phyloP scores from a whole-genome alignment of 2,113 vertebrate genomes.

The Regulus satrapa region DNA sequence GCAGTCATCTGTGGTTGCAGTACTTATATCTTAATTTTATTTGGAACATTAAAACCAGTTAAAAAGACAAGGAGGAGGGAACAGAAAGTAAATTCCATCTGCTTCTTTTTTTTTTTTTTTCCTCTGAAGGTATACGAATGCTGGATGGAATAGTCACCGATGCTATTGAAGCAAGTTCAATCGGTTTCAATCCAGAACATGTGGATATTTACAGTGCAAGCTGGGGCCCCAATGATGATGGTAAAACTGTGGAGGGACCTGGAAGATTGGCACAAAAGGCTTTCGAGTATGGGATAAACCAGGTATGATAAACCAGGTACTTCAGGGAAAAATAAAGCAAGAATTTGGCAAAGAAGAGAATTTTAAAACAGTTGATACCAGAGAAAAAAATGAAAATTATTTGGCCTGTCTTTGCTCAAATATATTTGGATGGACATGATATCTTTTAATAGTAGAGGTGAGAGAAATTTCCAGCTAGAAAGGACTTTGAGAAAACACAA shows the following conservation, averaged over 20 bases:
- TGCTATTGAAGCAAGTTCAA: slow-evolving; percentile 97
- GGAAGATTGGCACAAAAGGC: slow-evolving; percentile 94
- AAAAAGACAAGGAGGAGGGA: not conserved
- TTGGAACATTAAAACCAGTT: not conserved
- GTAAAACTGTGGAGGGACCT: slow-evolving; percentile 96
- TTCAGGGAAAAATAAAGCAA: not conserved
- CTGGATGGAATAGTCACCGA: slow-evolving; percentile 96
- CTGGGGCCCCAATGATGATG: slow-evolving; percentile 98
- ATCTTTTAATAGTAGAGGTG: not conserved
- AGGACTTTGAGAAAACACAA: not conserved
- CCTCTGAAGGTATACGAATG: slow-evolving; percentile 88
- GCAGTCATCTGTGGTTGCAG: not conserved
- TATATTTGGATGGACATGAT: not conserved
- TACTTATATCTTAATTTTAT: not conserved
- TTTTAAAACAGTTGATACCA: not conserved
- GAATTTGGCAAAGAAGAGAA: not conserved
- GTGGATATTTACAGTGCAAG: slow-evolving; percentile 98
- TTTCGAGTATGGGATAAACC: slow-evolving; percentile 94
- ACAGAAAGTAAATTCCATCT: not conserved
- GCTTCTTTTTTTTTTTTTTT: not conserved
- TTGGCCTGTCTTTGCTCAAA: not conserved
- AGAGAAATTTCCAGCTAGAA: not conserved
- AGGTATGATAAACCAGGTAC: slow-evolving; percentile 79
- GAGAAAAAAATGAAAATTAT: not conserved
- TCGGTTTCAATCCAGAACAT: slow-evolving; percentile 93